Conservation (phyloP, 2,113 vertebrate genomes). For the Mesembrinibis cayennensis region DNA sequence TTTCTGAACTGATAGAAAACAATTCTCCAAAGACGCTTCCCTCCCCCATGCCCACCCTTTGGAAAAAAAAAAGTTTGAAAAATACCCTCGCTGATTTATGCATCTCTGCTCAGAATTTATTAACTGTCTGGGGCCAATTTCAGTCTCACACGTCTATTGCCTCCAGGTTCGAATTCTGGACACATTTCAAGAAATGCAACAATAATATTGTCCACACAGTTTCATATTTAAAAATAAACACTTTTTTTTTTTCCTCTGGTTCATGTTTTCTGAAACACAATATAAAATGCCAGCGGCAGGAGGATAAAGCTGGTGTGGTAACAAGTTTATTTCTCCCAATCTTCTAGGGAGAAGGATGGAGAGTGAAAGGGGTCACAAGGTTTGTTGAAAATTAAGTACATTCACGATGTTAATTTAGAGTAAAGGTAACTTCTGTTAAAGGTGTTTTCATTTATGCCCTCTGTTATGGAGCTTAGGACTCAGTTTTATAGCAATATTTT, state of each 20-base stretch:
- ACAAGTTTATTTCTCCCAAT: conserved; percentile 31
- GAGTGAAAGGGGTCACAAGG: not conserved
- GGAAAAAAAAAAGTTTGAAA: conserved; percentile 47
- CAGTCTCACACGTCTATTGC: conserved; percentile 57
- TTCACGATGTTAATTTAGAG: not conserved
- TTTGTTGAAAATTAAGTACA: not conserved
- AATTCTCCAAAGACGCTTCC: conserved; percentile 79
- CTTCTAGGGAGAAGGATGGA: not conserved
- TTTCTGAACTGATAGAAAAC: conserved; percentile 81
- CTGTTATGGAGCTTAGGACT: not conserved
- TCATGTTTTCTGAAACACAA: conserved; percentile 59
- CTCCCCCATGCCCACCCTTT: conserved; percentile 61
- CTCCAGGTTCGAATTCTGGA: conserved; percentile 77
- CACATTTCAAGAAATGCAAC: conserved; percentile 74
- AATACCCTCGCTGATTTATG: conserved; percentile 80
- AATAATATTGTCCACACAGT: conserved; percentile 68
- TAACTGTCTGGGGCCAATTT: conserved; percentile 79
- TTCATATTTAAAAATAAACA: conserved; percentile 73
- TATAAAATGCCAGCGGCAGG: conserved; percentile 43
- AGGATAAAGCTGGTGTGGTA: conserved; percentile 38
- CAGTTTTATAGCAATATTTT: not conserved
- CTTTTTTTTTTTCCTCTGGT: not conserved
- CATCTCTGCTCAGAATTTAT: conserved; percentile 82
- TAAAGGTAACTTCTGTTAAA: not conserved
- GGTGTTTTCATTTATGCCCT: not conserved